A percentile compares a stretch with the other conserved stretches of the same genome.
These are phyloP conservation scores for Machaerirhynchus nigripectus DNA, from an alignment of 2,113 vertebrate genomes.

Conservation along the genomic window DNA sequence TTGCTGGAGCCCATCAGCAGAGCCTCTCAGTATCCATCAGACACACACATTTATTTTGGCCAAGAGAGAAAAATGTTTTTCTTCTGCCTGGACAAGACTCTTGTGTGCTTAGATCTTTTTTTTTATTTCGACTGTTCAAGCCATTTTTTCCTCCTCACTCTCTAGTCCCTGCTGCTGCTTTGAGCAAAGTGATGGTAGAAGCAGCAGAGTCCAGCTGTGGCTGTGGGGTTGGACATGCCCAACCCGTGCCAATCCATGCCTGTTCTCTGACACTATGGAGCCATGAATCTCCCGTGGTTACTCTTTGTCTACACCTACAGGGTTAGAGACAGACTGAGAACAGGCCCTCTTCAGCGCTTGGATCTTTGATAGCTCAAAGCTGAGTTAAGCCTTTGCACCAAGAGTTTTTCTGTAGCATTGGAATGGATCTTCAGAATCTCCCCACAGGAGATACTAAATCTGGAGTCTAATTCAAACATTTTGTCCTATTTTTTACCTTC, in stretches of 20 bases:
- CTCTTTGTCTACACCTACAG: not conserved
- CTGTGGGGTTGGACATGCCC: not conserved
- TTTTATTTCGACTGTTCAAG: not conserved
- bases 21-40: not conserved
- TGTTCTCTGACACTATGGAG: not conserved
- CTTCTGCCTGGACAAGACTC: not conserved
- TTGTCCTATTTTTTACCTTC: not conserved
- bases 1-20: not conserved
- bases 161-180: not conserved
- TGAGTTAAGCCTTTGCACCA: not conserved
- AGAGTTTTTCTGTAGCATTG: not conserved
- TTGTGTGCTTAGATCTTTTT: not conserved
- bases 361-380: not conserved
- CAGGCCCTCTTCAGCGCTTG: not conserved
- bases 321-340: not conserved
- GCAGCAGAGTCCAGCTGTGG: not conserved
- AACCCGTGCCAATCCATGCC: not conserved
- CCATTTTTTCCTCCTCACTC: not conserved
- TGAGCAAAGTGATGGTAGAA: not conserved
- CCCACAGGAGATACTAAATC: not conserved
- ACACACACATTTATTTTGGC: not conserved
- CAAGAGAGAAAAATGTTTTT: not conserved
- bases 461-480: not conserved
- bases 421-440: not conserved
- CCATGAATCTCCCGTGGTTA: not conserved